A percentile compares a stretch with the other conserved stretches of the same genome.
phyloP scores from a whole-genome alignment of 2,888 invertebrate genomes.

The Metopia argyrocephala region DNA sequence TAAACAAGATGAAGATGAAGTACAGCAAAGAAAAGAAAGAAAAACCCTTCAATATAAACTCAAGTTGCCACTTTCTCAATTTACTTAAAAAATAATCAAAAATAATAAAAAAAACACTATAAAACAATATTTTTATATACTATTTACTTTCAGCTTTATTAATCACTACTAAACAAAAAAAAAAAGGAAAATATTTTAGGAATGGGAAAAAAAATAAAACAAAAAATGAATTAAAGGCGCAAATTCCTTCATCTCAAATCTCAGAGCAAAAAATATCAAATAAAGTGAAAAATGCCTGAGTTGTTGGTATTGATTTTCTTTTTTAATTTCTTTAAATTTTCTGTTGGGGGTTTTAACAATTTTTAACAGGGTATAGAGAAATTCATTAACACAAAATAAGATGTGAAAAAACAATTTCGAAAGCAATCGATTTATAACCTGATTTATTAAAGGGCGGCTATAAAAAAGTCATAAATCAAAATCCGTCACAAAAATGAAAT shows the following conservation, averaged over 20 bases:
- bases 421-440: slow-evolving; percentile 67
- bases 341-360: background rate
- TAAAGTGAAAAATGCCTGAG: slow-evolving; percentile 8
- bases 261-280: slow-evolving; percentile 57
- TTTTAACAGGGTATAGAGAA: background rate
- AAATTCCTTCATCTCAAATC: slow-evolving; percentile 17
- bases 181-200: background rate
- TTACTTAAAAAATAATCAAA: slow-evolving; percentile 19
- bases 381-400: slow-evolving; percentile 21
- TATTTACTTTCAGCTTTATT: background rate
- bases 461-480: slow-evolving; percentile 66
- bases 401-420: slow-evolving; percentile 41
- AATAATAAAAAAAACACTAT: slow-evolving; percentile 9
- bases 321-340: slow-evolving; percentile 1
- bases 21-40: background rate
- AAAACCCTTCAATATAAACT: slow-evolving; percentile 43
- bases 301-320: slow-evolving; percentile 7
- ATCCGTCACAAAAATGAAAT: slow-evolving; percentile 62
- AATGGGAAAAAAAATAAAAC: slow-evolving; percentile 22
- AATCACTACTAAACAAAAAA: background rate
- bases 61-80: slow-evolving; percentile 58
- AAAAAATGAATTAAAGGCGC: slow-evolving; percentile 46
- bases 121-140: slow-evolving; percentile 29
- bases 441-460: slow-evolving; percentile 68
- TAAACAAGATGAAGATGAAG: slow-evolving; percentile 22